Conservation (phyloP, 2,888 invertebrate species). For the Amphimallon solstitiale region DNA sequence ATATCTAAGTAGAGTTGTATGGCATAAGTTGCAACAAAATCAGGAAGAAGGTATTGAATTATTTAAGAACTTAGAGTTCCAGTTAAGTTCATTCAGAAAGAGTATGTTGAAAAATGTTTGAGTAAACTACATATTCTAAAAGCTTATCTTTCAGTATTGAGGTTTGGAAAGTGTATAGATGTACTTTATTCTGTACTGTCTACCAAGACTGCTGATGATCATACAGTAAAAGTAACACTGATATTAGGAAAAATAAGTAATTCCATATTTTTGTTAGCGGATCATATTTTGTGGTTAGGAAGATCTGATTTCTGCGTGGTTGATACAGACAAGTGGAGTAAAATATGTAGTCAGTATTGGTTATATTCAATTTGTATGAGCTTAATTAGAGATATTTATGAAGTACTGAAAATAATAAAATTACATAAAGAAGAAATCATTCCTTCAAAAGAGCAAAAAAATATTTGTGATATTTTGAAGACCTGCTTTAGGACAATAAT, state of each 20-base stretch:
- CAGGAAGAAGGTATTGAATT: slow-evolving; percentile 76
- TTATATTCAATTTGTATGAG: slow-evolving; percentile 83
- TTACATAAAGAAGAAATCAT: slow-evolving; percentile 56
- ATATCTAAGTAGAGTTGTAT: slow-evolving; percentile 81
- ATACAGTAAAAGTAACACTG: slow-evolving; percentile 74
- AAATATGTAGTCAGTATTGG: slow-evolving; percentile 84
- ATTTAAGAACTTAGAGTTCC: slow-evolving; percentile 83
- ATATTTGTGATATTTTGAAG: slow-evolving; percentile 48
- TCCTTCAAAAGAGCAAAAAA: slow-evolving; percentile 46
- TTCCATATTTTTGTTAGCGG: slow-evolving; percentile 82
- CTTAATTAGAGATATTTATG: slow-evolving; percentile 84
- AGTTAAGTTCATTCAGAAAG: slow-evolving; percentile 87
- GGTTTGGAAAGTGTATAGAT: slow-evolving; percentile 87
- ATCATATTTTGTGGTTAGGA: slow-evolving; percentile 88
- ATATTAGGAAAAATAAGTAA: slow-evolving; percentile 83
- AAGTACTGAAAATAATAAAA: slow-evolving; percentile 75
- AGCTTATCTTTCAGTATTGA: slow-evolving; percentile 73
- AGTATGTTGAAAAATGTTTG: slow-evolving; percentile 66
- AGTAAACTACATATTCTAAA: not conserved
- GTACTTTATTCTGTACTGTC: slow-evolving; percentile 79
- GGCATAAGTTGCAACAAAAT: slow-evolving; percentile 78
- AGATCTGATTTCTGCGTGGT: slow-evolving; percentile 75
- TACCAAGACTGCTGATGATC: slow-evolving; percentile 75
- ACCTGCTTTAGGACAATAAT: slow-evolving; percentile 47
- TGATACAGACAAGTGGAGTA: slow-evolving; percentile 80